Conservation (phyloP, 2,888 invertebrate genomes). For the Acanthopleura granulata region DNA sequence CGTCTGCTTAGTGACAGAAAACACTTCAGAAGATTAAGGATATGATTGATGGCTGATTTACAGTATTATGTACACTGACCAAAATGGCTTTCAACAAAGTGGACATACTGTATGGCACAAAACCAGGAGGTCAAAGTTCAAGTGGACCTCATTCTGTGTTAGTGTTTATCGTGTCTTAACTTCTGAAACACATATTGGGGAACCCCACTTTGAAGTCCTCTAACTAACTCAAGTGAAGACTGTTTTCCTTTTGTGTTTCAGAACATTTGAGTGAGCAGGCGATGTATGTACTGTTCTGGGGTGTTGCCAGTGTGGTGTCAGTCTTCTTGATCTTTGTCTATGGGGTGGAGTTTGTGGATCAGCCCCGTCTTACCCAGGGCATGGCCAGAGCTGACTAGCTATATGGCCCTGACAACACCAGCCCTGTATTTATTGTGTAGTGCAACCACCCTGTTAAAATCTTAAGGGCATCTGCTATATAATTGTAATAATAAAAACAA, state of each 20-base stretch:
- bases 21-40: too few species aligned
- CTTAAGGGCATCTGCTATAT: neutral
- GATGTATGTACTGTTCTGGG: slow-evolving; percentile 93
- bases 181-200: too few species aligned
- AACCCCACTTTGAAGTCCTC: too few species aligned
- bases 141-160: too few species aligned
- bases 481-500: too few species aligned
- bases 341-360: slow-evolving; percentile 95
- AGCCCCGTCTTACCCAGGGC: slow-evolving; percentile 75
- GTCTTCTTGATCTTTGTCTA: slow-evolving; percentile 85
- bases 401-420: slow-evolving; percentile 40
- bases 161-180: too few species aligned
- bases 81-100: too few species aligned
- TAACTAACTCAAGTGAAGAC: neutral
- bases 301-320: slow-evolving; percentile 87
- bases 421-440: slow-evolving; percentile 7
- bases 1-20: too few species aligned
- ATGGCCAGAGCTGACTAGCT: slow-evolving; percentile 62
- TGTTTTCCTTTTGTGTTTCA: slow-evolving; percentile 45
- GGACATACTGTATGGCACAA: too few species aligned
- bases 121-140: too few species aligned
- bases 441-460: neutral
- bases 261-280: slow-evolving; percentile 75
- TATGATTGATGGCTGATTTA: too few species aligned
- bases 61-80: too few species aligned